Base-by-base conservation (phyloP, 2,113 vertebrate species). In the Nanorana parkeri region DNA sequence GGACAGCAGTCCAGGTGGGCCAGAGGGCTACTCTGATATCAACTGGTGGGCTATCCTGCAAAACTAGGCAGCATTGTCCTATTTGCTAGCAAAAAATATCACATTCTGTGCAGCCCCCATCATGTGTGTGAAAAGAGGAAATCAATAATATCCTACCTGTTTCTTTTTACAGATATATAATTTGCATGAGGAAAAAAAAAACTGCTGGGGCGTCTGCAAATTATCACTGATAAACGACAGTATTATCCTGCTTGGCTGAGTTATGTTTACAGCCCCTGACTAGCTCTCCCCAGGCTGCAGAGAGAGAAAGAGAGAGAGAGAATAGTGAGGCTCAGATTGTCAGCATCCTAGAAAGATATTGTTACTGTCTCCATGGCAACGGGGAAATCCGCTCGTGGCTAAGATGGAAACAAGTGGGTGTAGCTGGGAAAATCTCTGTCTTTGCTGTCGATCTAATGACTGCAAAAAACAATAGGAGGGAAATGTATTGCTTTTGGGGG, bases 281-380 rank as follows among this genome's bases (percentile, higher is more conserved):
- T 36, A 7, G 32, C 52, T 72, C 51, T 72, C 51, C 47, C 19
- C 11, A 0, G 55, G 68, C 71, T 4, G 15, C 72, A 32, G 55
- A 74, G 55, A 56, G n/a, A n/a, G n/a, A n/a, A n/a, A n/a, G 21
- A 71, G 68, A 11, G 47, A 71, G 24, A 28, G 71, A 54, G 51
- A 3, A 73, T 2, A 72, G 24, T 28, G 71, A 54, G 24, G 4
- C 26, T 5, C 51, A 55, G 63, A 73, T 28, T 73, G 17, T 8
- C 69, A 13, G 69, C 68, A 63, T 81, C 79, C 69, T 73, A 17
- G 51, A 81, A 66, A 81, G 63, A 81, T 81, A 74, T 66, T 66
- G 79, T 66, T 74, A 81, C 58, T 5, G 69, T 81, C 55, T 63
- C 69, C 69, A 24, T 81, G 69, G 58, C 58, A 81, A 74, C 79